Conservation (phyloP, 2,113 vertebrate species). For the Picathartes gymnocephalus region DNA sequence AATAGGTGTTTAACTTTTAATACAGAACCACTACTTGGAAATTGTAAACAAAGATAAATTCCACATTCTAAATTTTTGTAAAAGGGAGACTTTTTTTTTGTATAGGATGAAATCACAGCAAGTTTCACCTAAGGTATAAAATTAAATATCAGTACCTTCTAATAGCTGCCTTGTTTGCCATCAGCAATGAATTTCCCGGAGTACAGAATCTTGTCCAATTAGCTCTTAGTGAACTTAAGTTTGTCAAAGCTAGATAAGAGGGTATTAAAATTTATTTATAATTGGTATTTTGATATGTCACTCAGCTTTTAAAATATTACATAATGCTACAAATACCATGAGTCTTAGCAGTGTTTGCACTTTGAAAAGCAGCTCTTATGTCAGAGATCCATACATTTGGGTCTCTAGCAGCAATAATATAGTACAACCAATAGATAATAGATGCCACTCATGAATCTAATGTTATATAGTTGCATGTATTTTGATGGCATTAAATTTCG, state of each 20-base stretch:
- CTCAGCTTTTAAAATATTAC: background rate
- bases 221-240: background rate
- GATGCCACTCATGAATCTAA: background rate
- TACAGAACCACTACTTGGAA: background rate
- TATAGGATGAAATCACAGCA: background rate
- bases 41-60: background rate
- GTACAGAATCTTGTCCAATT: background rate
- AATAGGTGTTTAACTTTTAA: background rate
- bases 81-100: background rate
- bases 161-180: background rate
- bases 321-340: background rate
- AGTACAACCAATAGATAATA: background rate
- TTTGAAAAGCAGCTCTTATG: background rate
- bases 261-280: background rate
- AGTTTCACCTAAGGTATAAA: background rate
- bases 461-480: background rate
- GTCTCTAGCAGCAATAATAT: background rate
- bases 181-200: background rate
- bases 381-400: background rate
- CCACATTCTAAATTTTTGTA: background rate
- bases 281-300: background rate
- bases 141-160: background rate
- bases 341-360: background rate
- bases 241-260: background rate
- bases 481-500: background rate